Conservation (phyloP, 2,113 vertebrate species). For the Phyllostomus hastatus region DNA sequence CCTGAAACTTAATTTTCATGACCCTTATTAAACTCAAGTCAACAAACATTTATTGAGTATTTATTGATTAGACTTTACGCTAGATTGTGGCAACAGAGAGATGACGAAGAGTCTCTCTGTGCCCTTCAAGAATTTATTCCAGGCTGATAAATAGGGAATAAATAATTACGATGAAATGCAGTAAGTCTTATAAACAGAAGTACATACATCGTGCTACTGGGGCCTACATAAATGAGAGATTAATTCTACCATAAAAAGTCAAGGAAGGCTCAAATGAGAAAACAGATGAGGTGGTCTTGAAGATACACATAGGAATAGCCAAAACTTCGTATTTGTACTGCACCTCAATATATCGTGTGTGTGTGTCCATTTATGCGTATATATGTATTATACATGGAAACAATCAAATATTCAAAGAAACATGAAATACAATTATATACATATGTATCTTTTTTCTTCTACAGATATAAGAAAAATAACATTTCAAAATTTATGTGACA, state of each 20-base stretch:
- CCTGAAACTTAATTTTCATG: slow-evolving; percentile 50
- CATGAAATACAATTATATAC: neutral
- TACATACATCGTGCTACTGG: neutral
- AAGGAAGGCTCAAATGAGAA: neutral
- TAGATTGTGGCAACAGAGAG: neutral
- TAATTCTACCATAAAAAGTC: neutral
- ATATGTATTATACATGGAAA: neutral
- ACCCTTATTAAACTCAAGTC: neutral
- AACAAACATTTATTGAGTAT: neutral
- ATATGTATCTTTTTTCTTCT: neutral
- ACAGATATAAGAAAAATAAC: neutral
- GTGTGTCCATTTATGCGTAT: neutral
- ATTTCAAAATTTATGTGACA: slow-evolving; percentile 16
- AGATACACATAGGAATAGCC: neutral
- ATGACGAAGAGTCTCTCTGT: neutral
- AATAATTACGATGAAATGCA: neutral
- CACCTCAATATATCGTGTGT: neutral
- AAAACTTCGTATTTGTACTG: neutral
- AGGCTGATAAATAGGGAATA: neutral
- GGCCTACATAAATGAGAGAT: neutral
- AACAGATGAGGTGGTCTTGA: neutral
- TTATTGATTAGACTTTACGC: neutral
- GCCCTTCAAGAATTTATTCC: neutral
- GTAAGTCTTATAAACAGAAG: neutral
- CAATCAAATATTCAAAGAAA: neutral